Conservation (phyloP, 2,888 invertebrate species). For the Torymus tubicola region DNA sequence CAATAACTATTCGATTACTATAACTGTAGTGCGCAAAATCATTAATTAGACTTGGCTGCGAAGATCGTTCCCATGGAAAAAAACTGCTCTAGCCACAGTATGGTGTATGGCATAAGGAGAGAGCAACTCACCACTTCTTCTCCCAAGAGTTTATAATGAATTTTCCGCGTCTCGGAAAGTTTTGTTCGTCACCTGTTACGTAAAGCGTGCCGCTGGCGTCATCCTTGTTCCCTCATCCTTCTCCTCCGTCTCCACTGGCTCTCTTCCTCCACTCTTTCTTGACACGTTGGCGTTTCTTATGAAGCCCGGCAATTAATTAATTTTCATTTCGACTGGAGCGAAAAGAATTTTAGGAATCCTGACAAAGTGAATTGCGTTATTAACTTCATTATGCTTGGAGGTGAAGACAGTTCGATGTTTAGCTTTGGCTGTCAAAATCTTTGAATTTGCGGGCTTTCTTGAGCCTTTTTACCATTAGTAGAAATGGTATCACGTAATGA, state of each 20-base stretch:
- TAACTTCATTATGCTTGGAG: background rate
- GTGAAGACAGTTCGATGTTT: too few relatives aligned
- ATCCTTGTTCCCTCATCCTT: background rate
- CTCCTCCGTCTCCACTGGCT: too few relatives aligned
- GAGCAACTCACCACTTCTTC: background rate
- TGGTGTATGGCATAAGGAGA: background rate
- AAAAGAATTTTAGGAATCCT: constrained; percentile 12
- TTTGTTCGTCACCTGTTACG: constrained; percentile 50
- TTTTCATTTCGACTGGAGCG: constrained; percentile 24
- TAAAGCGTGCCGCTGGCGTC: constrained; percentile 2
- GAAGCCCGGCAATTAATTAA: constrained; percentile 42
- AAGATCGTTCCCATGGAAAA: too few relatives aligned
- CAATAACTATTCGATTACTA: too few relatives aligned
- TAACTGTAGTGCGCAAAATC: too few relatives aligned
- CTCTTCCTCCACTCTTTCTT: too few relatives aligned
- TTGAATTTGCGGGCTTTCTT: too few relatives aligned
- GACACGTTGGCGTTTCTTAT: background rate
- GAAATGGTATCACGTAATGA: too few relatives aligned
- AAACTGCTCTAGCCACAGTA: background rate
- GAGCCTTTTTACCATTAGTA: too few relatives aligned
- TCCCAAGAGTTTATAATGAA: constrained; percentile 41
- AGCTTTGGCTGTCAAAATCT: too few relatives aligned
- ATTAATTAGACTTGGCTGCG: too few relatives aligned
- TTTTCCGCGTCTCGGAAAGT: constrained; percentile 35
- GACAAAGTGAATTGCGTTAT: background rate